Conservation (phyloP, 23 tunicate species). For the Halocynthia aurantium region DNA sequence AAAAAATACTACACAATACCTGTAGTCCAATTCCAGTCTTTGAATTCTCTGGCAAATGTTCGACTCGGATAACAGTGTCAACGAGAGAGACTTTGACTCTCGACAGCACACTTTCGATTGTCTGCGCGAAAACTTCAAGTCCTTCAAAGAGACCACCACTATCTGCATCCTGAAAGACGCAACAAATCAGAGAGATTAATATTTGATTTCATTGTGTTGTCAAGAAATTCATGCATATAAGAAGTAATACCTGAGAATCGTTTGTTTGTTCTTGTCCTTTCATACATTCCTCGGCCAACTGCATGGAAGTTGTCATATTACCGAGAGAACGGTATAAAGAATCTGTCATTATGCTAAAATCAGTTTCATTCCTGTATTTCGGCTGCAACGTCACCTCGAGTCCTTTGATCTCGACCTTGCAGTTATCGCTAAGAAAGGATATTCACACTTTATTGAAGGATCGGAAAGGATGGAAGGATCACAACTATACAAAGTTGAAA, state of each 20-base stretch:
- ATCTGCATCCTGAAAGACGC: conserved; percentile 12
- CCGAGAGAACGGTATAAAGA: conserved; percentile 48
- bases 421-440: conserved; percentile 33
- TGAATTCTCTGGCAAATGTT: conserved; percentile 29
- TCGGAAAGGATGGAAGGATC: too few relatives aligned
- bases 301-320: conserved; percentile 93
- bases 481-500: neutral
- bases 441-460: too few relatives aligned
- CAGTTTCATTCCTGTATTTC: conserved; percentile 11
- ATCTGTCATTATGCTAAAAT: conserved; percentile 35
- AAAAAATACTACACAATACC: neutral
- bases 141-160: conserved; percentile 62
- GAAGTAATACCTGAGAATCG: too few relatives aligned
- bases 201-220: neutral
- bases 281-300: conserved; percentile 77
- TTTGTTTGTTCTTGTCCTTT: conserved; percentile 13
- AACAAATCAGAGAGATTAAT: neutral
- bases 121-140: conserved; percentile 53
- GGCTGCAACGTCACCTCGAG: conserved; percentile 34
- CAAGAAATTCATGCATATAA: neutral
- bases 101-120: conserved; percentile 71
- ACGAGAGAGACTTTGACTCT: conserved; percentile 55
- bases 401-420: conserved; percentile 60
- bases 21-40: conserved; percentile 23
- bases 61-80: conserved; percentile 47